Base-by-base conservation (phyloP, 2,797 vertebrate species). In the Xiphorhynchus erythropygius region DNA sequence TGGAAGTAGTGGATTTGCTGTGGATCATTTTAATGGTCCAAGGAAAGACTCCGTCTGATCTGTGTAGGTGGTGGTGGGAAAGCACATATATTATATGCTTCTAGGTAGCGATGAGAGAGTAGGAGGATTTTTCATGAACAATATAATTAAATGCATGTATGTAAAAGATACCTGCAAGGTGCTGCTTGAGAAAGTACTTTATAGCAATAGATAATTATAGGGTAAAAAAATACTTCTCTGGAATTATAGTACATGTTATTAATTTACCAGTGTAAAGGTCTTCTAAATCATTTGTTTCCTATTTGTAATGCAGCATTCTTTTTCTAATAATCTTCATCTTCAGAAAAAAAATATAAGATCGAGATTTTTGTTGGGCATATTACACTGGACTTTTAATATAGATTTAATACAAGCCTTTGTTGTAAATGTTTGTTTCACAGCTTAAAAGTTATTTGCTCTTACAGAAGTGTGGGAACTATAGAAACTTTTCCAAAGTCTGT, bases 141-240 rank as follows among this genome's bases (percentile, higher is more conserved):
- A 71, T 92, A 13, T 78, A 65, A 87, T 91, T 93, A 78, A 52
- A 71, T 49, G 35, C 50, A 46, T 87, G 32, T 56, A 89, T 67
- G 67, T 80, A 89, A 93, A 80, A 52, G 37, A 93, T 90, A 92
- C 64, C 49, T 85, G 69, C 28, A 92, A 70, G 53, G 57, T 90
- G 64, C 87, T 77, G 9, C 49, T 47, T 81, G 50, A 79, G 91
- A 59, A 71, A 32, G 24, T 52, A 18, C 12, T 70, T 77, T 55
- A 24, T 44, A 90, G 49, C 70, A 69, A 44, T 77, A 52, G 75
- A 11, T 92, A 64, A 84, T 94, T 85, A 71, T 13, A 84, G 32
- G 55, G 55, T 30, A 55, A 94, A 74, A 64, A 60, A 47, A 11
- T 65, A 47, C 32, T 71, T 90, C 5, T 44, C 14, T 86, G 39